Evolutionary conservation across 35 echinoderm and acorn worm species (phyloP), one percentile per base, ranked within the genome.

Genomic region (Apostichopus parvimensis): DNA sequence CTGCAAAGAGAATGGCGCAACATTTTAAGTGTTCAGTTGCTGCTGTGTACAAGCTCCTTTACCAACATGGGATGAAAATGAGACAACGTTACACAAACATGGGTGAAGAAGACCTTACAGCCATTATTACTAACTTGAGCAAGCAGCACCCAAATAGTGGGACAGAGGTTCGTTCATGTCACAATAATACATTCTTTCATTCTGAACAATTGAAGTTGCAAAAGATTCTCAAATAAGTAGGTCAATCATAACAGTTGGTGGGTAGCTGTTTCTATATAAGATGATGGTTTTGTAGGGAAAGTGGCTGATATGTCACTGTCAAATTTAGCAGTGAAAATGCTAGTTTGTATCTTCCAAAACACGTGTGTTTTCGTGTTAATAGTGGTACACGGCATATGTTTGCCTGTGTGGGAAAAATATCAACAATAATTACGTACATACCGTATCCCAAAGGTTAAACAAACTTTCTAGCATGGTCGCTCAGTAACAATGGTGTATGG

Each of bases 61-160:
- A 23, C 14, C 34, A 28, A 13, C 75, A 18, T 77, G 88, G 70
- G 8, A 54, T 90, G 54, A 18, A 90, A 12, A 77, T 90, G 70
- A 73, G 88, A 57, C 20, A 14, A 11, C 68, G 73, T n/a, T 90
- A 90, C 75, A 26, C 87, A 66, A 78, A 14, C 18, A 90, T 90
- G 15, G 7, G 18, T 9, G 75, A 90, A 8, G 52, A 90, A 78
- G 68, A 90, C 9, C 54, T 90, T 8, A 54, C 12, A 15, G 15
- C 18, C 18, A 54, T 77, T 14, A 20, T 90, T 9, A 73, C 25
- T 14, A 13, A 56, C 28, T 54, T 90, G 65, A 54, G 59, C 14
- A 52, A 73, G 12, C 11, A 77, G 53, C 53, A 73, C 87, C 87
- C 70, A 90, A 90, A 90, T 56, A 73, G 26, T 18, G 88, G 88